Conservation (phyloP, 2,888 invertebrate genomes). For the Aricia artaxerxes region DNA sequence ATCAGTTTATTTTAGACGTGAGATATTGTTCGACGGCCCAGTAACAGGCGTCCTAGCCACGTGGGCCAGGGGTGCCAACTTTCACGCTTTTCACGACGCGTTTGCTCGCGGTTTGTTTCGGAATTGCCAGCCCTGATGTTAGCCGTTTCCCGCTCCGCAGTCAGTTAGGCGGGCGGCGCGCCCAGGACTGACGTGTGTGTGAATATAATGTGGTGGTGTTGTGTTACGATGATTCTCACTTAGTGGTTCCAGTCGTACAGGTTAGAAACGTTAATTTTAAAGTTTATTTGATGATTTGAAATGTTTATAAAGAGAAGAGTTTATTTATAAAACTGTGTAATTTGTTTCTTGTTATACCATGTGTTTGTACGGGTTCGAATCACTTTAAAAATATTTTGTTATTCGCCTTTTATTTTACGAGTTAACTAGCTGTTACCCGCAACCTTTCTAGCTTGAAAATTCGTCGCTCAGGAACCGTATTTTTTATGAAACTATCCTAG, state of each 20-base stretch:
- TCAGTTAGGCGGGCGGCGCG: slow-evolving; percentile 13
- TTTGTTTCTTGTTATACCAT: not conserved
- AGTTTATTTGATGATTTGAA: not conserved
- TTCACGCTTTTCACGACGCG: not conserved
- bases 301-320: not conserved
- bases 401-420: not conserved
- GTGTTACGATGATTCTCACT: slow-evolving; percentile 13
- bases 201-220: not conserved
- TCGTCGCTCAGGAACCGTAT: too few relatives aligned
- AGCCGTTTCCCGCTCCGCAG: slow-evolving; percentile 1
- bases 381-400: not conserved
- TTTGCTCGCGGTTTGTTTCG: not conserved
- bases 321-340: not conserved
- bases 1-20: slow-evolving; percentile 24
- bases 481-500: too few relatives aligned
- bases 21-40: slow-evolving; percentile 26
- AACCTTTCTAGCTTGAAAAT: too few relatives aligned
- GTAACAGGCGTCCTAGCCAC: slow-evolving; percentile 36
- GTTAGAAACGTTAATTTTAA: not conserved
- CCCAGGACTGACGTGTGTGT: slow-evolving; percentile 15
- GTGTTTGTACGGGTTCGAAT: slow-evolving; percentile 1
- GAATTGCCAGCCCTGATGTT: not conserved
- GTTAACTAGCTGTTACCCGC: not conserved
- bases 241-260: slow-evolving; percentile 4
- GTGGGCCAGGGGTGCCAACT: slow-evolving; percentile 31